These are phyloP conservation scores for Tapirus terrestris DNA, from an alignment of 2,113 vertebrate genomes.

Conservation along the genomic window DNA sequence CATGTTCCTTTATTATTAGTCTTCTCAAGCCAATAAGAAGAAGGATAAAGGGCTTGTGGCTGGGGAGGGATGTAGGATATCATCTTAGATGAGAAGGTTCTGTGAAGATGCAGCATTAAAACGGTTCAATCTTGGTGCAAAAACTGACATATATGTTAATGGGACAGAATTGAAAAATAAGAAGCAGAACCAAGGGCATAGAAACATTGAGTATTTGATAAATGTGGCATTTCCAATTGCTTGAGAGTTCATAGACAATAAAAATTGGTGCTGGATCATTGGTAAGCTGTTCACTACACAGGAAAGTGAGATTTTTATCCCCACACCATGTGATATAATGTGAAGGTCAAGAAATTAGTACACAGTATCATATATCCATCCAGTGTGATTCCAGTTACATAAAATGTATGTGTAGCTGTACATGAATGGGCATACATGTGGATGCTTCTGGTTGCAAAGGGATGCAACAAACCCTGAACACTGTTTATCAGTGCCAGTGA, in stretches of 20 bases:
- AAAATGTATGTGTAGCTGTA: neutral
- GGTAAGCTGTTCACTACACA: neutral
- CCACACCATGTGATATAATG: slow-evolving; percentile 6
- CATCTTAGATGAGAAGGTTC: neutral
- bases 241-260: neutral
- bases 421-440: neutral
- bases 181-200: neutral
- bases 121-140: neutral
- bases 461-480: neutral
- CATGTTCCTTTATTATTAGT: slow-evolving; percentile 29
- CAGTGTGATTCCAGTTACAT: neutral
- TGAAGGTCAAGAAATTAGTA: neutral
- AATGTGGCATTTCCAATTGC: neutral
- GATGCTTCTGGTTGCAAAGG: neutral
- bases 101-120: neutral
- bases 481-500: neutral
- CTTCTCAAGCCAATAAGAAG: neutral
- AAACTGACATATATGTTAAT: neutral
- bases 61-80: neutral
- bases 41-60: neutral
- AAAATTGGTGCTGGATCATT: neutral
- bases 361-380: neutral
- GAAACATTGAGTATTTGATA: slow-evolving; percentile 13
- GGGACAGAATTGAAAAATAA: slow-evolving; percentile 6
- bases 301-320: neutral